Evolutionary conservation across 2,113 vertebrate species (phyloP), one percentile per base, ranked within the genome.

Genomic region (Daboia siamensis): DNA sequence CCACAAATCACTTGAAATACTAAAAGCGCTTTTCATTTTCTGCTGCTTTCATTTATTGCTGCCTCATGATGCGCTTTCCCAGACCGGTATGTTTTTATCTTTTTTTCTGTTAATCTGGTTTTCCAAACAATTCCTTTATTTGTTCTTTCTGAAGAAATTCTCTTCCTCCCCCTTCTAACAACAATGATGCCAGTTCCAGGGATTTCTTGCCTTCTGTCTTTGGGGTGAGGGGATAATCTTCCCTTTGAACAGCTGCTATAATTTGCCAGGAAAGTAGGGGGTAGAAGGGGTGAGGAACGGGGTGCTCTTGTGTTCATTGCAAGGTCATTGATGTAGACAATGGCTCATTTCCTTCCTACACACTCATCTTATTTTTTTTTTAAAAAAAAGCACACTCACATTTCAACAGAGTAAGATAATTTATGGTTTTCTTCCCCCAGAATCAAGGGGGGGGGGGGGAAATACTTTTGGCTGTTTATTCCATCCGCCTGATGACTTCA

Each of bases 351-450:
- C 57, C 90, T 7, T 69, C 33, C 80, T 69, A 85, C 54, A 54
- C 24, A 10, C 54, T 44, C 33, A 88, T 84, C 54, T 26, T 80
- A 15, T n/a, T 4, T 20, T 55, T 87, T 51, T 87, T 51, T 24
- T 13, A 13, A 5, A 20, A 84, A 26, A 46, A 26, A n/a, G 69
- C 89, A 90, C 46, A 69, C 61, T 46, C 69, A 91, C 87, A 59
- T 44, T 48, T 90, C 56, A 86, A 86, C 13, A 5, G 33, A 64
- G 80, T 86, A 86, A 56, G 88, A 86, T 86, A 93, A 93, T 93
- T 89, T 93, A 93, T 93, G 92, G 56, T 89, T 93, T 52, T 86
- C 74, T 90, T 90, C 88, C 74, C 56, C 74, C 88, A 90, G 74
- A 93, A 86, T 90, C 39, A 4, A 84, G 24, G 51, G 3, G 33